Evolutionary conservation across 2,113 vertebrate genomes (phyloP), one percentile per base, ranked within the genome.

Genomic region (Bostrychus sinensis): DNA sequence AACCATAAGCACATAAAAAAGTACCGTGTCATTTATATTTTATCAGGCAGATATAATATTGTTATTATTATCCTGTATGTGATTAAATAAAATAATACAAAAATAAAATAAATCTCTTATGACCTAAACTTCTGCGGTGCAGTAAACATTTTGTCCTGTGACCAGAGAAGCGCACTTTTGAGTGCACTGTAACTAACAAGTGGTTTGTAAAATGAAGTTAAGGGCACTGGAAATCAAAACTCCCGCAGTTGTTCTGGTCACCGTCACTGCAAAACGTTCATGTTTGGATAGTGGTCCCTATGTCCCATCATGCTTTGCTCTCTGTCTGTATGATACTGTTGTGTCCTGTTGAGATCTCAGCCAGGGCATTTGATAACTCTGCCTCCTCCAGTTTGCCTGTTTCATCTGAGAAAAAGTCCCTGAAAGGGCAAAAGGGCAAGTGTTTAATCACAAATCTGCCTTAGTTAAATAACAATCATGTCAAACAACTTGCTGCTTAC

Each of bases 301-400:
- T 13, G 51, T 22, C 81, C 70, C 78, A 93, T 97, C 95, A 96
- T 89, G 95, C 96, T 95, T 95, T 96, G 91, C 93, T 96, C 83
- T 95, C 94, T 92, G 93, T 95, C 88, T 95, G 95, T 91, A 91
- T 92, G 92, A 95, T 88, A 76, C 94, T 94, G n/a, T 93, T 97
- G 88, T 93, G 93, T 86, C 94, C 93, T 86, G 90, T 92, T 86
- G 93, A 87, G 73, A 91, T 94, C 86, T 94, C 94, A 26, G 92
- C 89, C 17, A 91, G 77, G 60, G 92, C 84, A 68, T 93, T 92
- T 88, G 95, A 94, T 19, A 89, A 85, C 68, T 93, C 94, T 37
- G 88, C 90, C 64, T 93, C 94, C 77, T 92, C 93, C 81, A 62
- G 69, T 67, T 92, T 92, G 25, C 88, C 80, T 82, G 94, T 94